Conservation (phyloP, 2,113 vertebrate species). For the Embiotoca jacksoni region DNA sequence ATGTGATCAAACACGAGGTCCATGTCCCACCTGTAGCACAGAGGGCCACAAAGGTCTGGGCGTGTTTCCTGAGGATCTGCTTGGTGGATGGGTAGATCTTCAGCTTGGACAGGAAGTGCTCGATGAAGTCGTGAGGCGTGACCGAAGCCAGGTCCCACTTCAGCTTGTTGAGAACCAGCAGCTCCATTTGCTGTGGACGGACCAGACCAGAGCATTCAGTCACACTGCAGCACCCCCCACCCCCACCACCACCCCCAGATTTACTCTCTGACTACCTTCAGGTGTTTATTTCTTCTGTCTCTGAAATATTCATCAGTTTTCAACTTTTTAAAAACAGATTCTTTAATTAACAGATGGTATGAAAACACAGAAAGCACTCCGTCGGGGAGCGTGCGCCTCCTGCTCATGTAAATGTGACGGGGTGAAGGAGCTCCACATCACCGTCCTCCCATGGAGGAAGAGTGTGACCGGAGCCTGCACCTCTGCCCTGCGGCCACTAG, state of each 20-base stretch:
- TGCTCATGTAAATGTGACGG: too few relatives aligned
- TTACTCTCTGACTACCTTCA: too few relatives aligned
- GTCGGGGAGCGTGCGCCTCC: too few relatives aligned
- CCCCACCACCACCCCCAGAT: too few relatives aligned
- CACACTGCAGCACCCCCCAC: background rate
- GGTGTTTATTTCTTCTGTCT: too few relatives aligned
- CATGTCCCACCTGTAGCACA: conserved; percentile 93
- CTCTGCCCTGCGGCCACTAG: conserved; percentile 18
- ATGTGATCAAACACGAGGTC: background rate
- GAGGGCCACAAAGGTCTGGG: conserved; percentile 97
- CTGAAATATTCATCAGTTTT: too few relatives aligned
- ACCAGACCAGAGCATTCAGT: conserved; percentile 60
- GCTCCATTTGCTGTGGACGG: conserved; percentile 94
- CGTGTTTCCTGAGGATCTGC: conserved; percentile 96
- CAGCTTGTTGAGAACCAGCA: conserved; percentile 96
- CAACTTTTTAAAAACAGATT: too few relatives aligned
- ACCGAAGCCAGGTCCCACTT: conserved; percentile 98
- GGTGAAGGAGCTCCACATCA: too few relatives aligned
- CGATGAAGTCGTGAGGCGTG: conserved; percentile 97
- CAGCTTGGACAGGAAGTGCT: conserved; percentile 98
- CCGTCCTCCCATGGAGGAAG: too few relatives aligned
- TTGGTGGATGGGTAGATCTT: conserved; percentile 92
- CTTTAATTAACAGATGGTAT: too few relatives aligned
- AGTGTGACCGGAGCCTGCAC: conserved; percentile 5
- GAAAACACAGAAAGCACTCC: too few relatives aligned